phyloP scores from a whole-genome alignment of 2,888 invertebrate species.

The Lasioglossum lativentre region DNA sequence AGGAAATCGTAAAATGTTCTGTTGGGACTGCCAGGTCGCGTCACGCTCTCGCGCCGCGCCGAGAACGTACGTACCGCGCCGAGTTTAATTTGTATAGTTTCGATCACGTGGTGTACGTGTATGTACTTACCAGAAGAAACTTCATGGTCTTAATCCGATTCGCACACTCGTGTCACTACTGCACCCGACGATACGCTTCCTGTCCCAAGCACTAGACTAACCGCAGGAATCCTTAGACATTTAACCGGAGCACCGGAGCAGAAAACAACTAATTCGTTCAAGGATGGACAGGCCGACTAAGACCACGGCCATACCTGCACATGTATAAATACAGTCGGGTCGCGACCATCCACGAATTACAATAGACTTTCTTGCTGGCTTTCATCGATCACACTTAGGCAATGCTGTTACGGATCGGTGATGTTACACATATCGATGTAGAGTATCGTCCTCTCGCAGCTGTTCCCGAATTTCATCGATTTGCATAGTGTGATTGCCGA shows the following conservation, averaged over 20 bases:
- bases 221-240: slow-evolving; percentile 51
- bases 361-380: slow-evolving; percentile 84
- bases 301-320: slow-evolving; percentile 81
- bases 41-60: background rate
- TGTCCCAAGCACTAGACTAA: background rate
- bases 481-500: background rate
- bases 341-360: slow-evolving; percentile 84
- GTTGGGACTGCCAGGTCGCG: background rate
- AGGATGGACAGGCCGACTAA: slow-evolving; percentile 82
- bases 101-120: background rate
- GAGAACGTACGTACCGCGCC: background rate
- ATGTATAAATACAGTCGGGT: slow-evolving; percentile 84
- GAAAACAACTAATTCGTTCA: slow-evolving; percentile 76
- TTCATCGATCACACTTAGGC: slow-evolving; percentile 83
- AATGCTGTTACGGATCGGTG: slow-evolving; percentile 82
- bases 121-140: slow-evolving; percentile 71
- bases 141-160: slow-evolving; percentile 75
- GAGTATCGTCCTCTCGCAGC: slow-evolving; percentile 50
- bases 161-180: slow-evolving; percentile 70
- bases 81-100: background rate
- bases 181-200: slow-evolving; percentile 58
- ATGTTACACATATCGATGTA: slow-evolving; percentile 78
- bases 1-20: background rate
- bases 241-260: slow-evolving; percentile 62
- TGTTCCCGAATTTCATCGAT: slow-evolving; percentile 29